Conservation (phyloP, 2,888 invertebrate genomes). For the Leptura quadrifasciata region DNA sequence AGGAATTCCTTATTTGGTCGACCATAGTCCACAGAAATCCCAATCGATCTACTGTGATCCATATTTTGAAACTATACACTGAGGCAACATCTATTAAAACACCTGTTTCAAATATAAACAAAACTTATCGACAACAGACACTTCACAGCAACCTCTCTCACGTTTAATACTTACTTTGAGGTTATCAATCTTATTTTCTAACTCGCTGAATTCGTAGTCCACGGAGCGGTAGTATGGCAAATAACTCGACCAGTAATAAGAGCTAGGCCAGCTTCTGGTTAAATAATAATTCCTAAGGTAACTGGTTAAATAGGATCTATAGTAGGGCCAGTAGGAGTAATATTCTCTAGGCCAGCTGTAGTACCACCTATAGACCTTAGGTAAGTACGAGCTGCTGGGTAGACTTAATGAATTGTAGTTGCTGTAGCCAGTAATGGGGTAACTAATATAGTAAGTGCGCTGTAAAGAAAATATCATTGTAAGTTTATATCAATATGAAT, state of each 20-base stretch:
- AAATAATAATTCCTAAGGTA: conserved; percentile 59
- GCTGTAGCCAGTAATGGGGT: conserved; percentile 59
- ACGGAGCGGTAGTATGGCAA: conserved; percentile 59
- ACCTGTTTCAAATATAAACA: conserved; percentile 7
- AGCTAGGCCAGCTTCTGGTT: conserved; percentile 48
- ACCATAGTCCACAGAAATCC: too few species aligned
- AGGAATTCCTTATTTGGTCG: too few species aligned
- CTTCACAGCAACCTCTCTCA: conserved; percentile 10
- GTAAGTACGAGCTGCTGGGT: conserved; percentile 57
- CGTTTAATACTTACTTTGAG: conserved; percentile 59
- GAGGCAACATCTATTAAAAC: conserved; percentile 26
- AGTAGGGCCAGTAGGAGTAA: conserved; percentile 59
- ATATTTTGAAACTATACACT: background rate
- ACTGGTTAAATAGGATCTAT: conserved; percentile 55
- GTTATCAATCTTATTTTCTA: conserved; percentile 62
- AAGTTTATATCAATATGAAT: background rate
- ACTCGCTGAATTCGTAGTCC: conserved; percentile 61
- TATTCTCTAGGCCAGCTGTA: conserved; percentile 60
- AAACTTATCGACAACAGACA: background rate
- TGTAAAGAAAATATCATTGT: conserved; percentile 53
- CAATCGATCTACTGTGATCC: too few species aligned
- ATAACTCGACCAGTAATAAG: conserved; percentile 54
- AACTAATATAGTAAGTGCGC: conserved; percentile 61
- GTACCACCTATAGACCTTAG: conserved; percentile 62
- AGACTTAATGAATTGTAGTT: conserved; percentile 54